phyloP scores from a whole-genome alignment of 1,140 invertebrate genomes.

The Batillaria attramentaria region DNA sequence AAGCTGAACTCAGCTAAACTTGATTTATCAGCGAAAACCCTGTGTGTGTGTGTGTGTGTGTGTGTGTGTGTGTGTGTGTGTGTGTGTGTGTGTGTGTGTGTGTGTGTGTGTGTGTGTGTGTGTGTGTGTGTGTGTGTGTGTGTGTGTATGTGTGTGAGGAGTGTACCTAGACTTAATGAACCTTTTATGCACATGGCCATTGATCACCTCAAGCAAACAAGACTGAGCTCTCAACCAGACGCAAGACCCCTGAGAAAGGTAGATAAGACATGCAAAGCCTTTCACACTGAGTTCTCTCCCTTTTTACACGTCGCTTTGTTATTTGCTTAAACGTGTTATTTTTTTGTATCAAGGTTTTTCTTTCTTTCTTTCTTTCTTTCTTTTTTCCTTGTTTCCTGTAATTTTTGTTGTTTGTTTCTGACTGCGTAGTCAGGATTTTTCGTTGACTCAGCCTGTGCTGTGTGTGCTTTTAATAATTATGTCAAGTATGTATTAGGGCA shows the following conservation, averaged over 20 bases:
- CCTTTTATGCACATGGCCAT: too few relatives aligned
- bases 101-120: slow-evolving; percentile 14
- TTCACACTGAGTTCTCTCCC: too few relatives aligned
- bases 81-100: slow-evolving; percentile 16
- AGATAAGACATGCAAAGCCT: too few relatives aligned
- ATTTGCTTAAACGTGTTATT: too few relatives aligned
- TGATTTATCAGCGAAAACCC: neutral
- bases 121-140: neutral
- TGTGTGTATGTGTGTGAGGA: neutral
- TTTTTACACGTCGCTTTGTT: too few relatives aligned
- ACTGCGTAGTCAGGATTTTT: neutral
- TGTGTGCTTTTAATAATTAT: too few relatives aligned
- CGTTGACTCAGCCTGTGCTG: too few relatives aligned
- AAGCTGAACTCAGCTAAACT: neutral
- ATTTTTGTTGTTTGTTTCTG: neutral
- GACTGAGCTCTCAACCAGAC: too few relatives aligned
- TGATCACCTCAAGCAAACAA: too few relatives aligned
- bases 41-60: neutral
- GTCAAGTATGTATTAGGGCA: too few relatives aligned
- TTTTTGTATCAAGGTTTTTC: neutral
- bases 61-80: slow-evolving; percentile 16
- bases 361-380: neutral
- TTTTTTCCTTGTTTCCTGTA: neutral
- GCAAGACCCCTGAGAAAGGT: too few relatives aligned
- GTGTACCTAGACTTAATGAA: neutral